Conservation (phyloP, 2,888 invertebrate genomes). For the Halictus ligatus region DNA sequence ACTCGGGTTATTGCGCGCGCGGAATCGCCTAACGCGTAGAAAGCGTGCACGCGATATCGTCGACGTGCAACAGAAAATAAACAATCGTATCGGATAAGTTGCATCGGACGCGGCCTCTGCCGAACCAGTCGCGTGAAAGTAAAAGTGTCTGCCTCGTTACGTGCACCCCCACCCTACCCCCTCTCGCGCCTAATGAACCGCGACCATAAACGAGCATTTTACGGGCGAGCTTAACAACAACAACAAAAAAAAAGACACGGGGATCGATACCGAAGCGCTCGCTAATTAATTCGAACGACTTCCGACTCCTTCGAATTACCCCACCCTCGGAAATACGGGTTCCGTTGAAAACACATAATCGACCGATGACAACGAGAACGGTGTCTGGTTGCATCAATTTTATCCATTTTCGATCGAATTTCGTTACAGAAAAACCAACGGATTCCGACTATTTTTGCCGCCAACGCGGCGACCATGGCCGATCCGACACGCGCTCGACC, state of each 20-base stretch:
- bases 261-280: neutral
- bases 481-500: neutral
- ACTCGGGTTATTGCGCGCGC: neutral
- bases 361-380: neutral
- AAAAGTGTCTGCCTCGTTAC: conserved; percentile 52
- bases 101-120: conserved; percentile 28
- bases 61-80: conserved; percentile 45
- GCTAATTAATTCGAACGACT: neutral
- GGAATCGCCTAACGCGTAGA: conserved; percentile 8
- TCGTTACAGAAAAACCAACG: neutral
- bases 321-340: neutral
- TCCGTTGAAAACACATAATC: neutral
- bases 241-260: neutral
- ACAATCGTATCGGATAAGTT: conserved; percentile 54
- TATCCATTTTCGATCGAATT: neutral
- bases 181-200: conserved; percentile 11
- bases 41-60: conserved; percentile 25
- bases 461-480: neutral
- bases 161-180: neutral
- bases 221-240: neutral
- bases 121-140: conserved; percentile 63
- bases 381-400: too few species aligned
- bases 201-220: conserved; percentile 24
- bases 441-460: neutral
- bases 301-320: neutral